Evolutionary conservation across 2,888 invertebrate species (phyloP).

Genomic region (Scaptomyza polygonia): DNA sequence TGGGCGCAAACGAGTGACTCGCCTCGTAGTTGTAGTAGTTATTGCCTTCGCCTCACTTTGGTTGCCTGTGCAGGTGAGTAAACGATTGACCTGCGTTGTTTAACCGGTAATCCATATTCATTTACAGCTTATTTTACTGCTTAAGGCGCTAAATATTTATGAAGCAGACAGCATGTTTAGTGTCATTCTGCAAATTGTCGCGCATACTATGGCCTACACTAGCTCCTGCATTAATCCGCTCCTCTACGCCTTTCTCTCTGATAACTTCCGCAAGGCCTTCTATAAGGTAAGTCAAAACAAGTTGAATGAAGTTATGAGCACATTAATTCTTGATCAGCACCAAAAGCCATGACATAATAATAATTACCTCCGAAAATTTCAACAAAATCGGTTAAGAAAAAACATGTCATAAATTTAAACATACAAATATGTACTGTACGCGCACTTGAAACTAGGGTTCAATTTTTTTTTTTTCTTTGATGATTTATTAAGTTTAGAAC

Average conservation of each 20-base stretch:
- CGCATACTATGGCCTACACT: conserved; percentile 94
- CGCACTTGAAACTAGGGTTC: neutral
- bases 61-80: conserved; percentile 94
- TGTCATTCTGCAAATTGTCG: conserved; percentile 90
- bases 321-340: neutral
- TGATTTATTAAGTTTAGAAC: too few relatives aligned
- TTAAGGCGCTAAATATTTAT: conserved; percentile 88
- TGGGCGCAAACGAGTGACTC: conserved; percentile 94
- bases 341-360: neutral
- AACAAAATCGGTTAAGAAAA: too few relatives aligned
- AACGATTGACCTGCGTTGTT: too few relatives aligned
- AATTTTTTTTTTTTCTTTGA: too few relatives aligned
- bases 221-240: conserved; percentile 98
- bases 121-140: conserved; percentile 90
- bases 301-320: neutral
- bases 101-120: neutral
- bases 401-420: neutral
- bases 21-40: conserved; percentile 95
- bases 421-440: neutral
- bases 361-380: neutral
- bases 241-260: conserved; percentile 96
- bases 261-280: conserved; percentile 96
- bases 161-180: conserved; percentile 84
- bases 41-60: conserved; percentile 97
- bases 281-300: conserved; percentile 85